Base-by-base conservation (phyloP, 2,113 vertebrate genomes). In the Alces alces region DNA sequence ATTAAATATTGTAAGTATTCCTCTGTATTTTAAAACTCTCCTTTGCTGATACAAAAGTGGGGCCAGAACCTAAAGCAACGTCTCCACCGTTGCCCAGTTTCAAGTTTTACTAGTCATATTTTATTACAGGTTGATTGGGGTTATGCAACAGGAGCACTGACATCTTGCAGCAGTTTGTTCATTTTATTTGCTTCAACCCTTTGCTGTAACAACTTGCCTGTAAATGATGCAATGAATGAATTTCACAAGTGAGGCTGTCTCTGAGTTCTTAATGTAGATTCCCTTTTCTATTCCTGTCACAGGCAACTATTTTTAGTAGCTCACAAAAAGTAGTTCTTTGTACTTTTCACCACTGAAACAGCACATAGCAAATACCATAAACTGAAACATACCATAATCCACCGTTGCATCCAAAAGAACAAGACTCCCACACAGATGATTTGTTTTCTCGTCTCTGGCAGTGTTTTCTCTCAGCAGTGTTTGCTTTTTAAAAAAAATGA, bases 391-490 rank as follows among this genome's bases (percentile, higher is more conserved):
- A 83, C 33, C 43, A 45, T 47, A 82, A 89, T 57, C 50, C 66
- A 54, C 36, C 30, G 36, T 85, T 95, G 95, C 27, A 45, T 78
- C 19, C 60, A 60, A 86, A 88, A 88, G 55, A 95, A 80, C 57
- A 79, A 84, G 33, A 86, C 88, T 95, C 16, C 52, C n/a, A 64
- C 30, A 54, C 19, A 13, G 39, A 23, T 76, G 39, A 78, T 78
- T 88, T 96, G 23, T 70, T 97, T 93, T 86, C 45, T 92, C 6
- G 23, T 73, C 12, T 96, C 84, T 61, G 82, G 45, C 61, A 95
- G 33, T 83, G 28, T 84, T 95, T 86, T 93, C 80, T 93, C 90
- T 19, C 7, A 78, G 28, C 43, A 86, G 11, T 76, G 33, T 82
- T 84, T 96, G 13, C 36, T 33, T 30, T 14, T 8, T 50, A 57